Base-by-base conservation (phyloP, 1,140 invertebrate genomes). In the Aethina tumida region DNA sequence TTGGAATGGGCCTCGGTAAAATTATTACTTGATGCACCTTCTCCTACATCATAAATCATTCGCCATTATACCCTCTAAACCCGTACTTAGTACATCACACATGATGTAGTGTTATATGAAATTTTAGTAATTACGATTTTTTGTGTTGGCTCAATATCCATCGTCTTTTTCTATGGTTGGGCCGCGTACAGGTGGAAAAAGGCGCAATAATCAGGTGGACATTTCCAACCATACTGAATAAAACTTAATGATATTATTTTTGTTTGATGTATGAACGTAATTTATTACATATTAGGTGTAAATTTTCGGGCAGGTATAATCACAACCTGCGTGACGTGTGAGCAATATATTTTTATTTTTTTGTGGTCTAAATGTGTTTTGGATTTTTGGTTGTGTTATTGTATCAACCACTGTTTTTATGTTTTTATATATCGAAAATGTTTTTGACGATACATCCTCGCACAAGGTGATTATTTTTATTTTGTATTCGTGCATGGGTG, bases 41-140 rank as follows among this genome's bases (percentile, higher is more conserved):
- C 24, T 13, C n/a, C 13, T 10, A 10, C 24, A 26, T 13, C 13
- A 26, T 26, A 26, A 26, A 26, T 26, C 24, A 26, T 26, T 26
- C n/a, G 27, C 39, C 39, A 34, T 33, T 32, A 41, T 34, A 41
- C 28, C 39, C 14, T 12, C 39, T 34, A 30, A 41, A 30, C 40
- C 40, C 27, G 33, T 41, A 41, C 40, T 41, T 41, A 41, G 26
- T 34, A 35, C 40, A 41, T 41, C 40, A 41, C 25, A 35, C 29
- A 41, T 41, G 40, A 41, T 41, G 40, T 41, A 41, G 40, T 41
- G 40, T 41, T 41, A 35, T 41, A 41, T 41, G 32, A 41, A 36
- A 34, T 41, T 41, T 35, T 36, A 26, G 32, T 41, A 35, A 41
- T 41, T 41, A 35, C 40, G 27, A 29, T 36, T 41, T 41, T 41